A percentile compares a stretch with the other conserved stretches of the same genome.
These are phyloP conservation scores for Aspidiotus destructor DNA, from an alignment of 2,888 invertebrate species.

Conservation along the genomic window DNA sequence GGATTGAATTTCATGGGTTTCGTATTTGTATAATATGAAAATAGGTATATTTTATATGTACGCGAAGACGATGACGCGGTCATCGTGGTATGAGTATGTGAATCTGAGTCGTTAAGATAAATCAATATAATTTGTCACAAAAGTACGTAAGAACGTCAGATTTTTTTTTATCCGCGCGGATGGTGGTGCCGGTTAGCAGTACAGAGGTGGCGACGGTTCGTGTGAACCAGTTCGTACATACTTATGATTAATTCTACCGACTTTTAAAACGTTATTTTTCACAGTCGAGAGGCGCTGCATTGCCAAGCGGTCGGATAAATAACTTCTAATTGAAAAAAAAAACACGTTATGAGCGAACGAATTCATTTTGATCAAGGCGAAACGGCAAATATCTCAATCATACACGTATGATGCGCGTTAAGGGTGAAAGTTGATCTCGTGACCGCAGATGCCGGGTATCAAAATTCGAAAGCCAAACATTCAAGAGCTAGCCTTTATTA, in stretches of 20 bases:
- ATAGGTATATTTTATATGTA: background rate
- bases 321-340: too few relatives aligned
- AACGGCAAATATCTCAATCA: too few relatives aligned
- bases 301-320: too few relatives aligned
- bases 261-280: background rate
- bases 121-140: constrained; percentile 16
- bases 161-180: background rate
- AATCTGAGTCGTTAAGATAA: background rate
- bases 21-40: too few relatives aligned
- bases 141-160: background rate
- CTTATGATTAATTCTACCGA: background rate
- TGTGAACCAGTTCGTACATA: constrained; percentile 2
- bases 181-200: background rate
- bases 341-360: too few relatives aligned
- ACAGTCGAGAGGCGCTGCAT: background rate
- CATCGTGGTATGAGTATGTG: constrained; percentile 2
- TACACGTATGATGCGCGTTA: too few relatives aligned
- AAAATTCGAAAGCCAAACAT: too few relatives aligned
- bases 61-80: constrained; percentile 1
- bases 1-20: constrained; percentile 10
- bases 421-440: too few relatives aligned
- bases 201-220: constrained; percentile 2
- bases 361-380: too few relatives aligned
- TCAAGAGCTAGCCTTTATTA: too few relatives aligned
- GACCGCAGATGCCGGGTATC: too few relatives aligned